Evolutionary conservation across 1,140 invertebrate genomes (phyloP), one percentile per base, ranked within the genome.

Genomic region (Dendroctonus ponderosae): DNA sequence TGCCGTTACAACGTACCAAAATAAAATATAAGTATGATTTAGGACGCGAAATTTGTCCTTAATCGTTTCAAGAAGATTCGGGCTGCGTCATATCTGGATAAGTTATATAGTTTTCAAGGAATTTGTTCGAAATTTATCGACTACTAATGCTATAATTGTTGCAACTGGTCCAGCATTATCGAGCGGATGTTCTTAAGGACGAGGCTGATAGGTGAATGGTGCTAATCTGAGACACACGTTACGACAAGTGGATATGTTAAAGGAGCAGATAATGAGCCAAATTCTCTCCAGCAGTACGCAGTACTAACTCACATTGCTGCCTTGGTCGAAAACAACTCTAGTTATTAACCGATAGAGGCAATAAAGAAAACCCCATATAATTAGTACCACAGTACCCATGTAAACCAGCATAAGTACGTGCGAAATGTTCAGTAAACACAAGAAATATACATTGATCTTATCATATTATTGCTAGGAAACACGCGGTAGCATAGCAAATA

Each of bases 1-100:
- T 48, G 62, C 62, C 26, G 38, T 51, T 54, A 44, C 12, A 46
- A 46, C 40, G 62, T 54, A 63, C 48, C 54, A 53, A 63, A 63
- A 63, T 56, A 63, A 56, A 62, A 41, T 11, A 26, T 37, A 63
- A 54, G 42, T 44, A 44, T 63, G 62, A 63, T 63, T 63, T 63
- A 63, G n/a, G 40, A 46, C 0, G 15, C 51, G 40, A 63, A 63
- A 63, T 63, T 63, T 63, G 62, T 63, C 62, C 43, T 48, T 63
- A 63, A 63, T 63, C 62, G 62, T 63, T 63, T 63, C 62, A 63
- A 63, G 62, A 63, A 54, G 52, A 26, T 26, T 26, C 26, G 26
- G 26, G 14, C 58, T 58, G 37, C 11, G 7, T 58, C 5, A 26
- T 26, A 26, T 26, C 26, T 26, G 26, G 49, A n/a, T 8, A 15